Evolutionary conservation across 2,888 invertebrate species (phyloP), one percentile per base, ranked within the genome.

Genomic region (Mechanitis mazaeus): DNA sequence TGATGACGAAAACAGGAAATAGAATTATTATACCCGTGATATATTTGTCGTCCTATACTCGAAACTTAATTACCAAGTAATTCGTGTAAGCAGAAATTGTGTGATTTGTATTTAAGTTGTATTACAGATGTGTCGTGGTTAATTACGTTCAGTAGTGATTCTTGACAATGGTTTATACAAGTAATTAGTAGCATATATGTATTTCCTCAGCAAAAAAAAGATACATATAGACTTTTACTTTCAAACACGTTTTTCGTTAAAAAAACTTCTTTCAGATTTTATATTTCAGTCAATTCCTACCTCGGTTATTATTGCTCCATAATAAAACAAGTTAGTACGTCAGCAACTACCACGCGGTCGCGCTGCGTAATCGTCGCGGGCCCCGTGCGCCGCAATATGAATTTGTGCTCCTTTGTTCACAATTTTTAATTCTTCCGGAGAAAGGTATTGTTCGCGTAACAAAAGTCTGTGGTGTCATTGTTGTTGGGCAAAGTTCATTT

Each of bases 351-450:
- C 50, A 54, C 56, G 55, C 61, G 31, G 9, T 50, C 50, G 63
- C 61, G 59, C 69, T 62, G 72, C 75, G 75, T 77, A 79, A 79
- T 80, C 74, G 77, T 73, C 72, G 69, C 72, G 74, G 75, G 66
- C 77, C 78, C 76, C 77, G 76, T 75, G 73, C 75, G 77, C 80
- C 83, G 85, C 84, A 86, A 85, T 87, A 87, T 87, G 87, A 89
- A 87, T 87, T 87, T 88, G 88, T 87, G 80, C 85, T 80, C 85
- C 81, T 84, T 87, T 87, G 87, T 87, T 80, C 84, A 75, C 81
- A 83, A 82, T 86, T 89, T 88, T 90, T 88, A 88, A 88, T 88
- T 89, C 83, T 81, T 85, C 86, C 86, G 83, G 87, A 83, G 82
- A 85, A 87, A 87, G 85, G 85, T 87, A 87, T 87, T 87, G 89